Conservation (phyloP, 2,888 invertebrate genomes). For the Stomorhina lunata region DNA sequence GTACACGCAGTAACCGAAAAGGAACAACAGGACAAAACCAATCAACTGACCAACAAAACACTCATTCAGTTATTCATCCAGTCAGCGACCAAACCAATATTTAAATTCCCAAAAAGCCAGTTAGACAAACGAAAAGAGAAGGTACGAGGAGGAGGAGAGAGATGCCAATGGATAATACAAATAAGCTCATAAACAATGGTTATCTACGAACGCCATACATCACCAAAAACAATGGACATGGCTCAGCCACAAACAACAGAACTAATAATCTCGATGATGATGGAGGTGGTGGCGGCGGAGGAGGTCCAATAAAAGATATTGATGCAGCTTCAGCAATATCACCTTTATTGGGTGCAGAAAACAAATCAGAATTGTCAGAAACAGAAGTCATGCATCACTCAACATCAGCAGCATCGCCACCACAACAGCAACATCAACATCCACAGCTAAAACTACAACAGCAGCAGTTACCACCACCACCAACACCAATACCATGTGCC, state of each 20-base stretch:
- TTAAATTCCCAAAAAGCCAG: background rate
- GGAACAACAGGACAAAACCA: background rate
- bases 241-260: constrained; percentile 18
- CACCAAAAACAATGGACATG: constrained; percentile 61
- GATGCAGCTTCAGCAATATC: constrained; percentile 71
- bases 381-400: constrained; percentile 51
- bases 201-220: constrained; percentile 74
- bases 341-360: constrained; percentile 67
- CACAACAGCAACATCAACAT: constrained; percentile 47
- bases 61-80: background rate
- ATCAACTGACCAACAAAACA: background rate
- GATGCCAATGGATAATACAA: constrained; percentile 67
- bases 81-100: constrained; percentile 14
- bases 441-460: constrained; percentile 57
- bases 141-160: background rate
- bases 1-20: too few species aligned
- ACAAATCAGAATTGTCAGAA: constrained; percentile 50
- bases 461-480: constrained; percentile 45
- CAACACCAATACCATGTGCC: constrained; percentile 59
- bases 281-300: constrained; percentile 25
- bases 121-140: background rate
- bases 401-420: constrained; percentile 59
- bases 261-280: constrained; percentile 48
- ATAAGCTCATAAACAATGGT: constrained; percentile 78
- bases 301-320: constrained; percentile 39